A percentile compares a stretch with the other conserved stretches of the same genome.
These are phyloP conservation scores for Agrochola macilenta DNA, from an alignment of 2,888 invertebrate species.

Conservation along the genomic window DNA sequence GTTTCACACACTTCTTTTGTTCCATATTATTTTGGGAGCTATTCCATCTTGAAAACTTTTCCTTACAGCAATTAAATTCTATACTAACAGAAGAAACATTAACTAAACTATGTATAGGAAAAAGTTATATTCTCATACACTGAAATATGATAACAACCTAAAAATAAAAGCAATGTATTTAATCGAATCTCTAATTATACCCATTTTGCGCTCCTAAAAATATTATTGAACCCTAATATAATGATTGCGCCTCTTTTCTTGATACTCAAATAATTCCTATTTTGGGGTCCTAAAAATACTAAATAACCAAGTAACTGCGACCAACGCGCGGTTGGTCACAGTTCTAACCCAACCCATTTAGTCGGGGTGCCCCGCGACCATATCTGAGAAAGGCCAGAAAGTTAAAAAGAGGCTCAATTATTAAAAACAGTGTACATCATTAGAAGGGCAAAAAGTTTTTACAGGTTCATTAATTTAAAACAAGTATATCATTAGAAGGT, in stretches of 20 bases:
- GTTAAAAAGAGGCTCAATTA: no score
- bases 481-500: background rate
- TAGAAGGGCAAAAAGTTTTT: background rate
- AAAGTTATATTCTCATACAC: background rate
- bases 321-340: no score
- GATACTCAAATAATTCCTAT: no score
- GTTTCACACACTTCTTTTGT: constrained; percentile 39
- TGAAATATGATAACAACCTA: background rate
- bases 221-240: no score
- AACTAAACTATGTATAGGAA: background rate
- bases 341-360: no score
- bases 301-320: no score
- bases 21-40: constrained; percentile 56
- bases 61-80: background rate
- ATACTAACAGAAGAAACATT: background rate
- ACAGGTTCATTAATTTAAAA: background rate
- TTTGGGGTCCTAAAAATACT: no score
- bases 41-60: background rate
- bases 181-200: background rate
- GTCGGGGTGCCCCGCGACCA: no score
- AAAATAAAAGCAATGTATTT: background rate
- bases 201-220: background rate
- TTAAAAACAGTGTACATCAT: no score
- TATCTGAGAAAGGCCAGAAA: no score
- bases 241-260: no score